phyloP scores from a whole-genome alignment of 30 jellyfish, hydroid and myxozoan species.

The Aurelia sp. region DNA sequence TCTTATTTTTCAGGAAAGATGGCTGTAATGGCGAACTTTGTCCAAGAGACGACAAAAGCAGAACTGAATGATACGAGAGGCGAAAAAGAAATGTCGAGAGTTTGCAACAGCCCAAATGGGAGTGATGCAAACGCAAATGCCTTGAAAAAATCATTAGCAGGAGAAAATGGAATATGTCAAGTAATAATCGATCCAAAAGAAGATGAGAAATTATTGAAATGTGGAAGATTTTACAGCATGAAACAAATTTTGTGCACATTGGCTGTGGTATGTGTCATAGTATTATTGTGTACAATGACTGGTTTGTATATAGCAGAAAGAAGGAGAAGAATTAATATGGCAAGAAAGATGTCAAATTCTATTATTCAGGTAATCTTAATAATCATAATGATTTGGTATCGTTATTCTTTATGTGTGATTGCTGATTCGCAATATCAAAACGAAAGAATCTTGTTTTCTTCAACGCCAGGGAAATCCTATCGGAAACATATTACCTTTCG shows the following conservation, averaged over 20 bases:
- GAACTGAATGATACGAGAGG: neutral
- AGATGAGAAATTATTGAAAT: slow-evolving; percentile 7
- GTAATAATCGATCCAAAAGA: slow-evolving; percentile 30
- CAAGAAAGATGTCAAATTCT: neutral
- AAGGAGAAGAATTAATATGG: slow-evolving; percentile 2
- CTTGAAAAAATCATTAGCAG: slow-evolving; percentile 5
- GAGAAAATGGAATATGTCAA: slow-evolving; percentile 55
- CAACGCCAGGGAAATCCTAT: too few relatives aligned
- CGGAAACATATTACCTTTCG: too few relatives aligned
- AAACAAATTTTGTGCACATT: neutral
- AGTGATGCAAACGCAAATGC: neutral
- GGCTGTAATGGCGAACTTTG: slow-evolving; percentile 21
- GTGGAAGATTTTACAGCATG: neutral
- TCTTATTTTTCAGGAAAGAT: slow-evolving; percentile 10
- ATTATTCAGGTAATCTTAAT: too few relatives aligned
- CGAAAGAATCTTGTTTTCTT: too few relatives aligned
- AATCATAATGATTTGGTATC: too few relatives aligned
- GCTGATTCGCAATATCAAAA: too few relatives aligned
- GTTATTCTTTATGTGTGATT: too few relatives aligned
- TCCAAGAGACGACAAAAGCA: slow-evolving; percentile 4
- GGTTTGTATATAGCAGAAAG: slow-evolving; percentile 54
- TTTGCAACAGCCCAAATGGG: neutral
- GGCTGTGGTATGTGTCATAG: slow-evolving; percentile 12
- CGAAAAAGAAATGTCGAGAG: slow-evolving; percentile 7
- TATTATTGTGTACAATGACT: slow-evolving; percentile 40